A percentile compares a stretch with the other conserved stretches of the same genome.
Conservation (phyloP, 2,113 vertebrate species). For the Varanus komodoensis region DNA sequence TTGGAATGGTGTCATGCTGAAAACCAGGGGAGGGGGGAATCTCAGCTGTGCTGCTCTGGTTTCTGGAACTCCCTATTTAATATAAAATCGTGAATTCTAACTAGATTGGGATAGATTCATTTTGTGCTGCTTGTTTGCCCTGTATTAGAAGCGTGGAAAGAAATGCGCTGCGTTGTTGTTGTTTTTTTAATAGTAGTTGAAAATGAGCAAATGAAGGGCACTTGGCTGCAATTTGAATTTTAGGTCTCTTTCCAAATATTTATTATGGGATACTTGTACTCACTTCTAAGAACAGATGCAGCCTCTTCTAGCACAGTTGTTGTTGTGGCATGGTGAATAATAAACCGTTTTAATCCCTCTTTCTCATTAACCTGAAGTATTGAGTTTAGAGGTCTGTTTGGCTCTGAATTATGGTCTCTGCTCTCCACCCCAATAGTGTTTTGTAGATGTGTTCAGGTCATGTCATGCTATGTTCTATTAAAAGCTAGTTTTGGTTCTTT, state of each 20-base stretch:
- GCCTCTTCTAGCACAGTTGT: conserved; percentile 27
- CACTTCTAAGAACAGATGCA: conserved; percentile 22
- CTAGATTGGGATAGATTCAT: conserved; percentile 59
- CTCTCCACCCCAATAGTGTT: not conserved
- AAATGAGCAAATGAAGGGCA: conserved; percentile 58
- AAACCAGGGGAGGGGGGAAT: conserved; percentile 28
- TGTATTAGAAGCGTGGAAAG: conserved; percentile 49
- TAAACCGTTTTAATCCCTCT: not conserved
- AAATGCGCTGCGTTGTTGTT: conserved; percentile 22
- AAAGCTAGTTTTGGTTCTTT: no score
- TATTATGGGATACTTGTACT: conserved; percentile 26
- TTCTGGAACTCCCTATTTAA: conserved; percentile 50
- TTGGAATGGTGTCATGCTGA: conserved; percentile 16
- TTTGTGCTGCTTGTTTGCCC: conserved; percentile 62
- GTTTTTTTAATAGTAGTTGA: conserved; percentile 65
- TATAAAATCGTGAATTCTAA: conserved; percentile 63
- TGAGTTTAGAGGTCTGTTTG: conserved; percentile 18
- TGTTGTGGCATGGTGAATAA: not conserved
- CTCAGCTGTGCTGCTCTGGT: conserved; percentile 44
- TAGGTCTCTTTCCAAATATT: conserved; percentile 47
- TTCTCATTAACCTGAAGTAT: not conserved
- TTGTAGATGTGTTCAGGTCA: not conserved
- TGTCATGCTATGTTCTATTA: not conserved
- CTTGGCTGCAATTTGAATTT: conserved; percentile 59
- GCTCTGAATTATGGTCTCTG: not conserved